These are phyloP conservation scores for Spea bombifrons DNA, from an alignment of 2,113 vertebrate genomes.

Conservation along the genomic window DNA sequence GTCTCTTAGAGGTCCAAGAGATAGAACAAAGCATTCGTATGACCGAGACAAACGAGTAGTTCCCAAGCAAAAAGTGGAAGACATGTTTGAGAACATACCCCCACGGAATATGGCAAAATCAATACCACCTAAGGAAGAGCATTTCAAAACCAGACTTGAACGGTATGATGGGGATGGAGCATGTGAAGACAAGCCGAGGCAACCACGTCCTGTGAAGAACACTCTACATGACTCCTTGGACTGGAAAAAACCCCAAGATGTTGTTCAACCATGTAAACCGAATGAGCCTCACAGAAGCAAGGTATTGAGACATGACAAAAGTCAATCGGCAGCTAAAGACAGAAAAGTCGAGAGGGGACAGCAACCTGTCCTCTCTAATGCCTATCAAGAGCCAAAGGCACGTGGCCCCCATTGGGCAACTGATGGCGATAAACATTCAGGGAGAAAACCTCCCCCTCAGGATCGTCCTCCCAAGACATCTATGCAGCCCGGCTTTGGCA, in stretches of 20 bases:
- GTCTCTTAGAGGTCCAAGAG: constrained; percentile 65
- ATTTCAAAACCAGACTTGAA: constrained; percentile 61
- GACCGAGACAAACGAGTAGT: constrained; percentile 62
- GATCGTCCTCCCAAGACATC: constrained; percentile 64
- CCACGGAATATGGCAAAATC: constrained; percentile 59
- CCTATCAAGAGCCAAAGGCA: constrained; percentile 48
- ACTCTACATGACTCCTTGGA: constrained; percentile 60
- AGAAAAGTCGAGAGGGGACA: constrained; percentile 61
- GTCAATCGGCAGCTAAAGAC: constrained; percentile 59
- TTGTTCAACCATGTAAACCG: constrained; percentile 64
- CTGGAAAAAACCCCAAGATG: constrained; percentile 69
- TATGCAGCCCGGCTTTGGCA: constrained; percentile 66
- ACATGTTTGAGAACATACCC: constrained; percentile 59
- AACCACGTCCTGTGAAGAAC: constrained; percentile 55
- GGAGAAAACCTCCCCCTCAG: constrained; percentile 63
- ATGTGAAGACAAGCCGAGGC: constrained; percentile 63
- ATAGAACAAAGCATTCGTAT: constrained; percentile 63
- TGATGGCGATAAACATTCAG: constrained; percentile 59
- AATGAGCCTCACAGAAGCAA: constrained; percentile 62
- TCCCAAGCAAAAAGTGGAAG: constrained; percentile 61
- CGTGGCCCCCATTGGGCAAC: constrained; percentile 46
- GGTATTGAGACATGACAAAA: constrained; percentile 57
- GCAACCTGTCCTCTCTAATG: constrained; percentile 55
- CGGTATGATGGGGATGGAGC: constrained; percentile 52
- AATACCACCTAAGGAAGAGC: constrained; percentile 64